phyloP scores from a whole-genome alignment of 2,888 invertebrate genomes.

The Caenorhabditis sp. region DNA sequence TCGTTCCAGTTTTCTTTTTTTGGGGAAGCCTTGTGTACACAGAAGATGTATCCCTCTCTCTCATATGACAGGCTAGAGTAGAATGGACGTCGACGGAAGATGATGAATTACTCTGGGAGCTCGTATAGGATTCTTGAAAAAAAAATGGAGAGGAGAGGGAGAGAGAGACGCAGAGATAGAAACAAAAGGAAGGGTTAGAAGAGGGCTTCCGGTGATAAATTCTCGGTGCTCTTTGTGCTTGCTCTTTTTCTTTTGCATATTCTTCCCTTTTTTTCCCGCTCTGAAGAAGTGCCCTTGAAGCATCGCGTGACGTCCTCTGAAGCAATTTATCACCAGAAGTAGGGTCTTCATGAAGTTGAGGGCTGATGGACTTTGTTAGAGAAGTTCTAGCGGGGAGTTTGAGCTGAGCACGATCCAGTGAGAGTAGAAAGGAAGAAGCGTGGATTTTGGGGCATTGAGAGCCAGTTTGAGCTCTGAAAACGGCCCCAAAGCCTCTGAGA shows the following conservation, averaged over 20 bases:
- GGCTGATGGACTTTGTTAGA: too few relatives aligned
- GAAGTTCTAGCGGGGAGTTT: too few relatives aligned
- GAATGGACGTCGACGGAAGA: not conserved
- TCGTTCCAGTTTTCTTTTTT: not conserved
- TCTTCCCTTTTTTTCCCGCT: too few relatives aligned
- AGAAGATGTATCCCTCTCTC: not conserved
- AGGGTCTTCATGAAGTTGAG: too few relatives aligned
- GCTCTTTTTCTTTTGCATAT: not conserved
- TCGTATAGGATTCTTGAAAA: not conserved
- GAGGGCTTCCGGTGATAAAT: slow-evolving; percentile 12
- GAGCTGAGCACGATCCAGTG: too few relatives aligned
- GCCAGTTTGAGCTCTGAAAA: too few relatives aligned
- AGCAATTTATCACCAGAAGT: too few relatives aligned
- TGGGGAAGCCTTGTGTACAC: slow-evolving; percentile 1
- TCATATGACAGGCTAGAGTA: not conserved
- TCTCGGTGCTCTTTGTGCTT: slow-evolving; percentile 15
- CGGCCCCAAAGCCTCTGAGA: too few relatives aligned
- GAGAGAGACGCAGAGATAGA: not conserved
- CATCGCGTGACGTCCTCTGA: too few relatives aligned
- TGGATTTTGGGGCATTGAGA: too few relatives aligned
- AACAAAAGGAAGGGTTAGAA: not conserved
- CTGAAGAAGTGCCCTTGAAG: too few relatives aligned
- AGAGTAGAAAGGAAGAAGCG: not conserved
- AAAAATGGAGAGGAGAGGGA: not conserved
- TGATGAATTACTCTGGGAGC: slow-evolving; percentile 35